These are phyloP conservation scores for Archaeoteleia sp. DNA, from an alignment of 2,888 invertebrate genomes.

Conservation along the genomic window DNA sequence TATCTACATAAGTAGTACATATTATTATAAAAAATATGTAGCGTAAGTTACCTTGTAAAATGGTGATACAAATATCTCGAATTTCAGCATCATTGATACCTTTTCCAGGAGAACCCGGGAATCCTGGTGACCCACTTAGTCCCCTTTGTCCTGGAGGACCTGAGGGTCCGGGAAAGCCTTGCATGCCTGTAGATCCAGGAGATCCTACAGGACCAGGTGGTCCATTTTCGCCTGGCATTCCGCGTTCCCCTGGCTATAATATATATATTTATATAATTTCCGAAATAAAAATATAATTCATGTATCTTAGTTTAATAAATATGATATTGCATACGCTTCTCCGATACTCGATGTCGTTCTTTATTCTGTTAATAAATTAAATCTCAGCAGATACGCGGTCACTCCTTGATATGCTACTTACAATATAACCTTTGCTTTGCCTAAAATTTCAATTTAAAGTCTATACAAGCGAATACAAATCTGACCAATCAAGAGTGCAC, in stretches of 20 bases:
- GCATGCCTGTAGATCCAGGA: conserved; percentile 79
- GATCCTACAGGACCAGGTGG: conserved; percentile 77
- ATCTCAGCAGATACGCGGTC: too few species aligned
- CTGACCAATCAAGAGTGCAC: too few species aligned
- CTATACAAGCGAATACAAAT: too few species aligned
- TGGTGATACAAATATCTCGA: conserved; percentile 86
- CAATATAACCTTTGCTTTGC: too few species aligned
- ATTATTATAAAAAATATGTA: too few species aligned
- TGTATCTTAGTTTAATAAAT: conserved; percentile 5
- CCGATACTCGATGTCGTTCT: too few species aligned
- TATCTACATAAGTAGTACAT: too few species aligned
- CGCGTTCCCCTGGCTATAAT: conserved; percentile 75
- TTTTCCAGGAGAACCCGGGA: conserved; percentile 75
- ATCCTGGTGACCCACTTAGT: conserved; percentile 62
- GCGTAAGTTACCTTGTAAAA: conserved; percentile 89
- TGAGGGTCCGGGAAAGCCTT: conserved; percentile 77
- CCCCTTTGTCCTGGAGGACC: conserved; percentile 69
- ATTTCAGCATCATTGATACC: conserved; percentile 84
- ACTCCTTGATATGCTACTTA: too few species aligned
- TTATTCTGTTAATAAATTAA: too few species aligned
- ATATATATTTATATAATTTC: conserved; percentile 70
- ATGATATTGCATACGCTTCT: neutral
- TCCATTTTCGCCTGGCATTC: conserved; percentile 78
- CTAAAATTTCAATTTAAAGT: too few species aligned
- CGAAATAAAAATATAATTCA: too few species aligned